phyloP scores from a whole-genome alignment of 2,888 invertebrate genomes.

The Hirtodrosophila cameraria region DNA sequence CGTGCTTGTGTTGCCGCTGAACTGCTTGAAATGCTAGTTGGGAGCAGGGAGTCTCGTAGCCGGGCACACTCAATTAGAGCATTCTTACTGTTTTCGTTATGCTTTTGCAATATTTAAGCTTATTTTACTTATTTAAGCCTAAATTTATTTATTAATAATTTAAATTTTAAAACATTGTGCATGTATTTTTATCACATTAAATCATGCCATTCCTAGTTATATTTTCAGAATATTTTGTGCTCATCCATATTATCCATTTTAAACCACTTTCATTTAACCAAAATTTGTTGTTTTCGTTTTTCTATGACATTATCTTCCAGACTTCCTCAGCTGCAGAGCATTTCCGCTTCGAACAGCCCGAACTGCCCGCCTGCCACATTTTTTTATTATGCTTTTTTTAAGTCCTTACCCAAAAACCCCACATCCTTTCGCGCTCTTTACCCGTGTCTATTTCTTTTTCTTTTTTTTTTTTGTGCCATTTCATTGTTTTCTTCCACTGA shows the following conservation, averaged over 20 bases:
- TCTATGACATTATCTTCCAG: conserved; percentile 16
- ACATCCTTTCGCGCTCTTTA: conserved; percentile 12
- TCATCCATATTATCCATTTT: conserved; percentile 23
- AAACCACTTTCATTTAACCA: conserved; percentile 16
- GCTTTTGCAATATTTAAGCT: too few species aligned
- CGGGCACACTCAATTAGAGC: too few species aligned
- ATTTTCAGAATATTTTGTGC: too few species aligned
- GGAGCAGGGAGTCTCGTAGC: too few species aligned
- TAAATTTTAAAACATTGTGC: too few species aligned
- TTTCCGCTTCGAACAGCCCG: conserved; percentile 34
- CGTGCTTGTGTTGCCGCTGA: too few species aligned
- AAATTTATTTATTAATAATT: too few species aligned
- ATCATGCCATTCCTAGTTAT: too few species aligned
- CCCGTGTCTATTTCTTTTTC: conserved; percentile 20
- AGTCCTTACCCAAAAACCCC: conserved; percentile 8
- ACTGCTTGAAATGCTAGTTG: too few species aligned
- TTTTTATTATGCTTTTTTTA: conserved; percentile 24
- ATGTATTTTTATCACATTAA: too few species aligned
- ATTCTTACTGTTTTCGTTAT: too few species aligned
- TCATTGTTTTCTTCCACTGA: conserved; percentile 52
- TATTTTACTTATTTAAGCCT: too few species aligned
- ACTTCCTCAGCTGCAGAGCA: conserved; percentile 26
- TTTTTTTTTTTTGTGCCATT: conserved; percentile 37
- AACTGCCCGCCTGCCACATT: neutral
- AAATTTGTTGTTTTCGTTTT: neutral